These are phyloP conservation scores for Phortica variegata DNA, from an alignment of 1,140 invertebrate species.

Conservation along the genomic window DNA sequence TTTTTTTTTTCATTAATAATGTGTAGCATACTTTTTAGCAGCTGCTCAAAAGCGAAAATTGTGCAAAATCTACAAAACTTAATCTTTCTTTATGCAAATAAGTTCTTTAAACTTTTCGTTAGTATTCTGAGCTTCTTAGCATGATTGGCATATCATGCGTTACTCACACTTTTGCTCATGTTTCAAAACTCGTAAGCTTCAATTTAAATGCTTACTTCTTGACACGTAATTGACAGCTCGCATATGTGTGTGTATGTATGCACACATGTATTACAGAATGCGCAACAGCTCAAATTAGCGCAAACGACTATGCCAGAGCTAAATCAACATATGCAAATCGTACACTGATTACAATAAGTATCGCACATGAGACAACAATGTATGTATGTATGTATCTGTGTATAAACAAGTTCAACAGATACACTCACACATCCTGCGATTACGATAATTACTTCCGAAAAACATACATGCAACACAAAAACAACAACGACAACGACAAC, in stretches of 20 bases:
- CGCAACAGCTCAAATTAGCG: conserved; percentile 52
- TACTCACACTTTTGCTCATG: too few species aligned
- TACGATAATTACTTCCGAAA: conserved; percentile 52
- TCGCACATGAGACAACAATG: conserved; percentile 10
- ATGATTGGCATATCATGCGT: too few species aligned
- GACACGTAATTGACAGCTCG: too few species aligned
- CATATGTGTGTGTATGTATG: conserved; percentile 7
- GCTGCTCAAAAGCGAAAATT: conserved; percentile 42
- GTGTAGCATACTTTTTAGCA: conserved; percentile 22
- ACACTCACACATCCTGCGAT: conserved; percentile 39
- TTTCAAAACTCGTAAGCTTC: too few species aligned
- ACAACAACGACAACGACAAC: too few species aligned
- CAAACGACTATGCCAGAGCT: too few species aligned
- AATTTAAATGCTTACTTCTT: too few species aligned
- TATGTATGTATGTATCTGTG: conserved; percentile 3
- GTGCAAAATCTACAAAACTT: conserved; percentile 48
- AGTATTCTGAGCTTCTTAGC: too few species aligned
- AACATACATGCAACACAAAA: conserved; percentile 33
- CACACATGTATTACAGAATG: conserved; percentile 30
- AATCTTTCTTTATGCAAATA: too few species aligned
- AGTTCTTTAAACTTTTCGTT: too few species aligned
- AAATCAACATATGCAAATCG: too few species aligned
- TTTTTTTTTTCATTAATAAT: conserved; percentile 14
- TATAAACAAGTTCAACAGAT: background rate
- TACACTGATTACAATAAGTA: too few species aligned